phyloP scores from a whole-genome alignment of 2,888 invertebrate genomes.

The Ceriagrion tenellum region DNA sequence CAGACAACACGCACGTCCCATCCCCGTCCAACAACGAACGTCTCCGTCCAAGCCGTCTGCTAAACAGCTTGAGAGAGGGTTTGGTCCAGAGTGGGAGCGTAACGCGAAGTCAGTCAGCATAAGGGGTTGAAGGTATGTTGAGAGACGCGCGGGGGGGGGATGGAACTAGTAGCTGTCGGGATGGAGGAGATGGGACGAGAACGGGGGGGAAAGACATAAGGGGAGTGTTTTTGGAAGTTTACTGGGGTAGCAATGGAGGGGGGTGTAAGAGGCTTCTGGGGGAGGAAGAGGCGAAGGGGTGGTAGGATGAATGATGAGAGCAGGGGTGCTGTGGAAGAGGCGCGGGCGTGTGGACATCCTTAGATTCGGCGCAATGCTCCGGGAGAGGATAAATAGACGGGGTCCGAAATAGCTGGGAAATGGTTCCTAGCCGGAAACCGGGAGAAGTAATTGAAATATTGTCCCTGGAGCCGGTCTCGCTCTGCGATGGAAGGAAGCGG shows the following conservation, averaged over 20 bases:
- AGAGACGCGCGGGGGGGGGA: slow-evolving; percentile 19
- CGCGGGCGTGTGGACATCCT: slow-evolving; percentile 36
- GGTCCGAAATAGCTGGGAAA: slow-evolving; percentile 32
- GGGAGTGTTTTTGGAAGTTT: slow-evolving; percentile 44
- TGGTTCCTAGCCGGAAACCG: slow-evolving; percentile 48
- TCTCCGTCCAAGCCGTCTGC: slow-evolving; percentile 49
- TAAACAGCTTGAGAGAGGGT: slow-evolving; percentile 59
- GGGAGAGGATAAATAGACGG: slow-evolving; percentile 50
- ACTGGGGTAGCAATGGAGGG: too few relatives aligned
- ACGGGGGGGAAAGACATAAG: not conserved
- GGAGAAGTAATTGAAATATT: slow-evolving; percentile 34
- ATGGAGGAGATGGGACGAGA: not conserved
- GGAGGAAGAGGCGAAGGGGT: not conserved
- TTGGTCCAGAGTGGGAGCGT: slow-evolving; percentile 40
- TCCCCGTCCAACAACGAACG: not conserved
- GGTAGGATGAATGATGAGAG: not conserved
- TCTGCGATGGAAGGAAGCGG: not conserved
- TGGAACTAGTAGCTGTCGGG: not conserved
- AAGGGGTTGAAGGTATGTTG: slow-evolving; percentile 58
- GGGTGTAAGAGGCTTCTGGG: not conserved
- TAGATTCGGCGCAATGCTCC: slow-evolving; percentile 41
- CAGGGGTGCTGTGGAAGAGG: slow-evolving; percentile 10
- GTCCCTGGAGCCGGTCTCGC: not conserved
- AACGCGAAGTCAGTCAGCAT: slow-evolving; percentile 63
- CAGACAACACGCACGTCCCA: not conserved